These are phyloP conservation scores for Sciurus niger DNA, from an alignment of 2,113 vertebrate species.

Conservation along the genomic window DNA sequence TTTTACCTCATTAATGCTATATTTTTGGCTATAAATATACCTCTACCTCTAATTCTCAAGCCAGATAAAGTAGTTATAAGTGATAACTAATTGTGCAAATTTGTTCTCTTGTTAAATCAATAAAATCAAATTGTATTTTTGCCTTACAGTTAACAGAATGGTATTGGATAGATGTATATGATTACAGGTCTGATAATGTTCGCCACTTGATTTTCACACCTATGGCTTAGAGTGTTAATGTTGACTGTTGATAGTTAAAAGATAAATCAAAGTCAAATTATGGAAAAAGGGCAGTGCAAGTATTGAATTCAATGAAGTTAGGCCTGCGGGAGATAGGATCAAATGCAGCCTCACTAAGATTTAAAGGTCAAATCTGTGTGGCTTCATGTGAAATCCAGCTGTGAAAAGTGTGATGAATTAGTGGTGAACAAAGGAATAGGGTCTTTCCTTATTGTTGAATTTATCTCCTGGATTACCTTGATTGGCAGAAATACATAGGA, in stretches of 20 bases:
- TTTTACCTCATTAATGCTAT: slow-evolving; percentile 44
- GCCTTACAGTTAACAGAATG: slow-evolving; percentile 68
- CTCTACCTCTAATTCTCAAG: slow-evolving; percentile 54
- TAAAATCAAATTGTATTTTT: slow-evolving; percentile 79
- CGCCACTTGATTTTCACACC: slow-evolving; percentile 62
- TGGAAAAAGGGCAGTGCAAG: slow-evolving; percentile 34
- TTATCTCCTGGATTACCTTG: slow-evolving; percentile 80
- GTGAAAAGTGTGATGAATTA: slow-evolving; percentile 78
- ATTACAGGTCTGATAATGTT: slow-evolving; percentile 45
- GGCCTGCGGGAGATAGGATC: slow-evolving; percentile 62
- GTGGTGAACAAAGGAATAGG: slow-evolving; percentile 71
- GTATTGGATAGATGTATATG: slow-evolving; percentile 43
- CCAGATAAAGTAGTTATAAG: slow-evolving; percentile 55
- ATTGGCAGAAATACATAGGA: slow-evolving; percentile 75
- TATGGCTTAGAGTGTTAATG: background rate
- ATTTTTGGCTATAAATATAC: slow-evolving; percentile 39
- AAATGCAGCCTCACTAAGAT: slow-evolving; percentile 70
- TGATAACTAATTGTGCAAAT: slow-evolving; percentile 74
- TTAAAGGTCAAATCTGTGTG: slow-evolving; percentile 76
- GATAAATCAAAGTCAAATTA: slow-evolving; percentile 83
- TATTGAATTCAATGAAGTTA: slow-evolving; percentile 32
- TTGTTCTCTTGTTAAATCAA: slow-evolving; percentile 76
- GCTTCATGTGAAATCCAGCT: slow-evolving; percentile 60
- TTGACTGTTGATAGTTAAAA: slow-evolving; percentile 74
- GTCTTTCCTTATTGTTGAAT: slow-evolving; percentile 56